Evolutionary conservation across 2,888 invertebrate genomes (phyloP).

Genomic region (Drosophila robusta): DNA sequence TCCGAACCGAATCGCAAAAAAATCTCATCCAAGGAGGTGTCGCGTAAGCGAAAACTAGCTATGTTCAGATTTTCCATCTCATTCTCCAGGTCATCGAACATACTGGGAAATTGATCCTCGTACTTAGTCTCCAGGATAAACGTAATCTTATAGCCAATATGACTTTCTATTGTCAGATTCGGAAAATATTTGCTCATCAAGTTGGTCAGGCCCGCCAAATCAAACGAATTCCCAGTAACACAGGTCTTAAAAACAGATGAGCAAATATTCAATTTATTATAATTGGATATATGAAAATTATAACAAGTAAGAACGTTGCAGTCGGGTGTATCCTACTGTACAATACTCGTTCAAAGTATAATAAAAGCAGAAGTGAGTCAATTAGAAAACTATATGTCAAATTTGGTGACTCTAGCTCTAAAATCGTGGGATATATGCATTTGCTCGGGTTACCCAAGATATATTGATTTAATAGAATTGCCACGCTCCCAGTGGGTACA

Average conservation of each 20-base stretch:
- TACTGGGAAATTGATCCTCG: conserved; percentile 87
- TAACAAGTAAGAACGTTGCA: too few species aligned
- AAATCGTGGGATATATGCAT: too few species aligned
- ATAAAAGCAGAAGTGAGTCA: too few species aligned
- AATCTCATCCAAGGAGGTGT: conserved; percentile 95
- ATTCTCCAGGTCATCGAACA: conserved; percentile 89
- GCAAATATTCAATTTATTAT: background rate
- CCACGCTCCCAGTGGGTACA: too few species aligned
- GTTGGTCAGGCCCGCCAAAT: conserved; percentile 90
- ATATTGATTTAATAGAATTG: too few species aligned
- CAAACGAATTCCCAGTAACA: conserved; percentile 89
- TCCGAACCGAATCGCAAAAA: conserved; percentile 87
- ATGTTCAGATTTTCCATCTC: conserved; percentile 87
- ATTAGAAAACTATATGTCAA: too few species aligned
- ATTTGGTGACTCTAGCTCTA: too few species aligned
- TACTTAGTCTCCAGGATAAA: conserved; percentile 92
- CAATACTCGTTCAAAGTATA: too few species aligned
- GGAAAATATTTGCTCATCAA: conserved; percentile 86
- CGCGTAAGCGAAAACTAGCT: conserved; percentile 91
- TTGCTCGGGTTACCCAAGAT: too few species aligned
- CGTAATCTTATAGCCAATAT: conserved; percentile 92
- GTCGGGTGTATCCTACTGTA: too few species aligned
- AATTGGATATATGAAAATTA: background rate
- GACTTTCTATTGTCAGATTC: conserved; percentile 91
- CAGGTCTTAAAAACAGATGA: conserved; percentile 85